Conservation (phyloP, 2,797 vertebrate genomes). For the Microctenopoma lineatum region DNA sequence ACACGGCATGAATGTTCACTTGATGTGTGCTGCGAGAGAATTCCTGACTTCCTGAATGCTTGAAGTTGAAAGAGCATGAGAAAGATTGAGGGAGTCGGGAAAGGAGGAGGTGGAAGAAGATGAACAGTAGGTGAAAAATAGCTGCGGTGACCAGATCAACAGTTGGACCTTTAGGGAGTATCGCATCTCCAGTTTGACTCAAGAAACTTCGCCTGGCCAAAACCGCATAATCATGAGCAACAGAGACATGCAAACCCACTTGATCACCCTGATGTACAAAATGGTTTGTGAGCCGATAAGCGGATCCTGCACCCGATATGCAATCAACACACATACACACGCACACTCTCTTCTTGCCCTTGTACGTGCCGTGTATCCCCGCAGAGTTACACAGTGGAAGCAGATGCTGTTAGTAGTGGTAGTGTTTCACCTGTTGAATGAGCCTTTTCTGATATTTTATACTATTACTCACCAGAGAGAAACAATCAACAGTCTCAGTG, state of each 20-base stretch:
- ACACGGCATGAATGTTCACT: conserved; percentile 40
- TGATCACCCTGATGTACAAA: conserved; percentile 13
- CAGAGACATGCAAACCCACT: neutral
- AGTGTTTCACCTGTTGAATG: no score
- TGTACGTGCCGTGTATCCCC: neutral
- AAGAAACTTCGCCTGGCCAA: conserved; percentile 32
- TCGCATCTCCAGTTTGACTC: conserved; percentile 38
- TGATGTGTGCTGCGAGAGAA: conserved; percentile 49
- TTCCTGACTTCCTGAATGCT: conserved; percentile 53
- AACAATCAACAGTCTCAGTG: no score
- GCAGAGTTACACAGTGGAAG: no score
- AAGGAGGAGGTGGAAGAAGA: conserved; percentile 35
- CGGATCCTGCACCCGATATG: conserved; percentile 31
- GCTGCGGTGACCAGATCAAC: conserved; percentile 63
- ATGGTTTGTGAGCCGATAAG: conserved; percentile 25
- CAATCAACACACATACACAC: conserved; percentile 30
- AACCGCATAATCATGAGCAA: conserved; percentile 5
- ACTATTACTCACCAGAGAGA: no score
- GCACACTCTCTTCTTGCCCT: neutral
- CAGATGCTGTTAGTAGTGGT: no score
- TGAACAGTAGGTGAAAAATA: conserved; percentile 46
- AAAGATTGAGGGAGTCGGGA: conserved; percentile 50
- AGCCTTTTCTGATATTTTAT: no score
- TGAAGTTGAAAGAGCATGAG: conserved; percentile 73
- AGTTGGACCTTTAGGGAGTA: conserved; percentile 59